Conservation (phyloP, 2,888 invertebrate genomes). For the Lithophane ornitopus region DNA sequence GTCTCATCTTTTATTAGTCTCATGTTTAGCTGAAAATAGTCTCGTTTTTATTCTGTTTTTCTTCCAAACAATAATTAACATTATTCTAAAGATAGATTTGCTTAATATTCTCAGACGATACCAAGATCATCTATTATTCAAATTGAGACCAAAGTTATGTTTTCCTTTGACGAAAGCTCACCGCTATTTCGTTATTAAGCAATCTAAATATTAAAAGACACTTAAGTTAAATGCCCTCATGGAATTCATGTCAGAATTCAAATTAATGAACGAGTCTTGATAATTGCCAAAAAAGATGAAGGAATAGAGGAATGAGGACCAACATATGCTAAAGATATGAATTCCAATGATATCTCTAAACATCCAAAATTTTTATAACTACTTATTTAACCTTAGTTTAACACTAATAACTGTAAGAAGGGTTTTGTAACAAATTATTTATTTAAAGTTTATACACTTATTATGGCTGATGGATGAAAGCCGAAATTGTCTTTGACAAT, state of each 20-base stretch:
- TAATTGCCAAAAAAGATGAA: slow-evolving; percentile 3
- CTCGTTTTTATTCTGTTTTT: neutral
- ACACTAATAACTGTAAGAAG: slow-evolving; percentile 53
- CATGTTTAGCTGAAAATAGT: neutral
- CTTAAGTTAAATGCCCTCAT: slow-evolving; percentile 17
- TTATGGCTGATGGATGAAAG: slow-evolving; percentile 2
- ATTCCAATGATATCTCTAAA: slow-evolving; percentile 59
- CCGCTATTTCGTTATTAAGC: slow-evolving; percentile 17
- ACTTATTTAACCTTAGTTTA: slow-evolving; percentile 59
- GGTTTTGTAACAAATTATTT: slow-evolving; percentile 34
- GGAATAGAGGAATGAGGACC: neutral
- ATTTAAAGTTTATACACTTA: slow-evolving; percentile 27
- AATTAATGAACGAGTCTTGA: neutral
- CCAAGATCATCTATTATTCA: slow-evolving; percentile 11
- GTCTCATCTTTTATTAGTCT: neutral
- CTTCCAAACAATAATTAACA: neutral
- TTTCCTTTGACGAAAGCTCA: slow-evolving; percentile 12
- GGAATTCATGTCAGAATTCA: slow-evolving; percentile 3
- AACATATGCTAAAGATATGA: slow-evolving; percentile 62
- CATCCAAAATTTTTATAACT: slow-evolving; percentile 63
- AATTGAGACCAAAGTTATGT: slow-evolving; percentile 17
- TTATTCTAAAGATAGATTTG: slow-evolving; percentile 13
- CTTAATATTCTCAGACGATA: slow-evolving; percentile 2
- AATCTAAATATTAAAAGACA: slow-evolving; percentile 18
- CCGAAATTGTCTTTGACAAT: slow-evolving; percentile 31